Base-by-base conservation (phyloP, 2,888 invertebrate species). In the Drosophila testacea region DNA sequence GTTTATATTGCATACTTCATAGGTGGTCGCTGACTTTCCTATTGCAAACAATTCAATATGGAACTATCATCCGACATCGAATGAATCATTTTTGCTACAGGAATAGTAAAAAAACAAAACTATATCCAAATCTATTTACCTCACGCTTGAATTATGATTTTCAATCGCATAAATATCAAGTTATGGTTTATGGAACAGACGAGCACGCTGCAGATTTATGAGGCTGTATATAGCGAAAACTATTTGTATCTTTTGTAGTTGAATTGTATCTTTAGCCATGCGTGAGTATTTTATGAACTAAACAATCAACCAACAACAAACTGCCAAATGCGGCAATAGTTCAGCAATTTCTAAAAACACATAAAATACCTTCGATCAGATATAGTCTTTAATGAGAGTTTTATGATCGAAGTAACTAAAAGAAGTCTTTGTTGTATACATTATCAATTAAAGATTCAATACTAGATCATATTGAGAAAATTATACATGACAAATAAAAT, bases 1-100 rank as follows among this genome's bases (percentile, higher is more conserved):
- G 86, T 88, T 83, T 88, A 88, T 83, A 83, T 88, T 88, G 87
- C 87, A 83, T 83, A 86, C 87, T 83, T 88, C 88, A 75, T 83
- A 77, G 83, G 83, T 83, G 83, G 88, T 83, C 66, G 70, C 55
- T 27, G 27, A 22, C 50, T 27, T 34, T 28, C n/a, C 47, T 41
- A 55, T 47, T 64, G 63, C 52, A 61, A 52, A 71, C 73, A 73
- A 67, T 69, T 83, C 68, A 71, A 78, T 85, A 69, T 51, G 22
- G 13, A 27, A 47, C 28, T 51, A 41, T 38, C 41, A 52, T 38
- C 42, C n/a, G 38, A 52, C 30, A 30, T 30, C 10, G 6, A 63
- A 59, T 82, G 61, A 76, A 66, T 76, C 63, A 77, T 57, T 62
- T 62, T n/a, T 46, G 10, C 27, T 11, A 13, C 27, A 10, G 52